These are phyloP conservation scores for Tolypeutes matacus DNA, from an alignment of 2,797 vertebrate genomes.

Conservation along the genomic window DNA sequence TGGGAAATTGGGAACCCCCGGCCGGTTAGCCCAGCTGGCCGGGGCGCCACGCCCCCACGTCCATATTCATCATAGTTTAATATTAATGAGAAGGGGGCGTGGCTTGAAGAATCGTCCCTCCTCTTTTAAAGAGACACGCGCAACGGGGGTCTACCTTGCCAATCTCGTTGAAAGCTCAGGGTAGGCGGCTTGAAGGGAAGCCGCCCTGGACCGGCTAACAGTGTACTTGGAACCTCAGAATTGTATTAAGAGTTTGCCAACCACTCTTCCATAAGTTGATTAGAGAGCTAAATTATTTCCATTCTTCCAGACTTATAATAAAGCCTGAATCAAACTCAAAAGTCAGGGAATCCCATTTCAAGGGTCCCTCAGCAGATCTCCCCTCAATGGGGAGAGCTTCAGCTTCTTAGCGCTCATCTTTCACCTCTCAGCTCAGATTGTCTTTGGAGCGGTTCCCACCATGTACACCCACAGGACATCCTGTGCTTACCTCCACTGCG, in stretches of 20 bases:
- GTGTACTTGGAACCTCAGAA: neutral
- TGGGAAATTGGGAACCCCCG: slow-evolving; percentile 74
- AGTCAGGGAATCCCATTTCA: neutral
- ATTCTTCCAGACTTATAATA: neutral
- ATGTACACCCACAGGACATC: neutral
- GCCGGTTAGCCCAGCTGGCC: slow-evolving; percentile 69
- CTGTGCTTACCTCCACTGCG: neutral
- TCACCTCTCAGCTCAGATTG: neutral
- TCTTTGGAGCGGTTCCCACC: neutral
- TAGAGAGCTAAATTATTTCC: neutral
- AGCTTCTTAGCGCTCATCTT: neutral
- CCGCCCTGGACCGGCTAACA: neutral
- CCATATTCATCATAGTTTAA: slow-evolving; percentile 77
- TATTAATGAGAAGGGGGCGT: slow-evolving; percentile 76
- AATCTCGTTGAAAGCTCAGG: neutral
- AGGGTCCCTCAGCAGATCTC: neutral
- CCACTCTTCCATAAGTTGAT: neutral
- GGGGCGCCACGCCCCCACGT: slow-evolving; percentile 81
- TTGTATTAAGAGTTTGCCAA: neutral
- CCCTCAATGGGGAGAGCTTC: neutral
- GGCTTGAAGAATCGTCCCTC: slow-evolving; percentile 36
- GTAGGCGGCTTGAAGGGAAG: neutral
- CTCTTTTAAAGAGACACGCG: slow-evolving; percentile 79
- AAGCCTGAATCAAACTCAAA: neutral
- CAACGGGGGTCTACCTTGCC: neutral